phyloP scores from a whole-genome alignment of 2,113 vertebrate species.

The Parus major region DNA sequence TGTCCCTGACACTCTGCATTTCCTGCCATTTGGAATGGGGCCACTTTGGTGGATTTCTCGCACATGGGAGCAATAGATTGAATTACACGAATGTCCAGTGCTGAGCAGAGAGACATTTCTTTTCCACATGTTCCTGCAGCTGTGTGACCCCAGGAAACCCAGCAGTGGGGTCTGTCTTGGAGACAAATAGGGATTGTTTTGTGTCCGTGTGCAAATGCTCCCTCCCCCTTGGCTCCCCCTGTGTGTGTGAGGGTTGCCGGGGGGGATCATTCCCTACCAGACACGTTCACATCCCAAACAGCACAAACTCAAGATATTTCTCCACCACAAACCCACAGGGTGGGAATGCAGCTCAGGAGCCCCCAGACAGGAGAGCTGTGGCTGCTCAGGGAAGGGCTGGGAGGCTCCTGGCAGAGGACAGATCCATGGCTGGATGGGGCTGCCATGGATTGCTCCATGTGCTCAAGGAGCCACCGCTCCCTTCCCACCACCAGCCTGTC shows the following conservation, averaged over 20 bases:
- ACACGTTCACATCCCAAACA: neutral
- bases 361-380: neutral
- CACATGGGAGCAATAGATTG: slow-evolving; percentile 71
- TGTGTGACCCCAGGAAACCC: slow-evolving; percentile 72
- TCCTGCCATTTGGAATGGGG: slow-evolving; percentile 33
- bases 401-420: neutral
- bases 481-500: neutral
- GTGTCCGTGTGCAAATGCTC: neutral
- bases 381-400: neutral
- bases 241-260: neutral
- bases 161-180: slow-evolving; percentile 63
- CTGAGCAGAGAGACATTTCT: slow-evolving; percentile 58
- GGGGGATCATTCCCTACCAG: neutral
- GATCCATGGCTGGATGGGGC: neutral
- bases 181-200: slow-evolving; percentile 61
- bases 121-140: slow-evolving; percentile 72
- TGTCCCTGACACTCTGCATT: neutral
- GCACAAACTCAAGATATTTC: neutral
- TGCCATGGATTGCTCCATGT: neutral
- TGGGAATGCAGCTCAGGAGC: neutral
- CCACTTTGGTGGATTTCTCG: slow-evolving; percentile 54
- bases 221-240: neutral
- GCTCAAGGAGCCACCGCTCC: rapidly evolving
- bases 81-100: slow-evolving; percentile 59
- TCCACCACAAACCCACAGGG: neutral